These are phyloP conservation scores for Colletes latitarsis DNA, from an alignment of 1,140 invertebrate species.

Conservation along the genomic window DNA sequence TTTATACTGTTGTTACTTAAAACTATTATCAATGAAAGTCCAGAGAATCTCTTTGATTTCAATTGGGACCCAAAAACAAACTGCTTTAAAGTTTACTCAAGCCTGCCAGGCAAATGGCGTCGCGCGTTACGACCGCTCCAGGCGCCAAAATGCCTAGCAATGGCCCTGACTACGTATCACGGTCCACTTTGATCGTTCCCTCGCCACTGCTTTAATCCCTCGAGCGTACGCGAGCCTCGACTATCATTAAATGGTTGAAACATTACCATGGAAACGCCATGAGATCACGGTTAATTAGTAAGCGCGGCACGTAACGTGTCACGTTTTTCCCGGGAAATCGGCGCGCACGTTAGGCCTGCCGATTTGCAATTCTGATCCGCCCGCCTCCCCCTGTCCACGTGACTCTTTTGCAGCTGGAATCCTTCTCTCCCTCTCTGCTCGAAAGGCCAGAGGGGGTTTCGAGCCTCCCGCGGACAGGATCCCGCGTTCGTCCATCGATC, in stretches of 20 bases:
- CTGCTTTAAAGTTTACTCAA: too few species aligned
- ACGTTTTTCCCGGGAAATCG: slow-evolving; percentile 54
- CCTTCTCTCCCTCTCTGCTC: neutral
- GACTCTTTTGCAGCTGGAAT: slow-evolving; percentile 11
- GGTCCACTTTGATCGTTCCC: neutral
- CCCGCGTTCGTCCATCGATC: slow-evolving; percentile 26
- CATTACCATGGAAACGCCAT: slow-evolving; percentile 27
- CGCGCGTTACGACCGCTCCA: too few species aligned
- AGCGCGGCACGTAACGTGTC: slow-evolving; percentile 38
- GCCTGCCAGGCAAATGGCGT: too few species aligned
- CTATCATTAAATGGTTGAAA: neutral
- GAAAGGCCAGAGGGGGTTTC: neutral
- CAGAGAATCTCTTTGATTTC: too few species aligned
- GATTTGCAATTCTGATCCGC: slow-evolving; percentile 52
- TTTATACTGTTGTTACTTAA: too few species aligned
- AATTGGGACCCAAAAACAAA: too few species aligned
- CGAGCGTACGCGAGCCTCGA: too few species aligned
- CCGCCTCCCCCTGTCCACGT: slow-evolving; percentile 12
- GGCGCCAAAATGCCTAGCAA: too few species aligned
- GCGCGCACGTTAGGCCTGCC: neutral
- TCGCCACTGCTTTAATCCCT: too few species aligned
- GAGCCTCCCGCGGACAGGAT: slow-evolving; percentile 4
- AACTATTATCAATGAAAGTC: too few species aligned
- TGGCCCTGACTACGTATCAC: too few species aligned
- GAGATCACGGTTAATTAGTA: slow-evolving; percentile 46